Percentiles rank a stretch among this genome's conserved stretches.
phyloP scores from a whole-genome alignment of 2,113 vertebrate species.

The Lipotes vexillifer region DNA sequence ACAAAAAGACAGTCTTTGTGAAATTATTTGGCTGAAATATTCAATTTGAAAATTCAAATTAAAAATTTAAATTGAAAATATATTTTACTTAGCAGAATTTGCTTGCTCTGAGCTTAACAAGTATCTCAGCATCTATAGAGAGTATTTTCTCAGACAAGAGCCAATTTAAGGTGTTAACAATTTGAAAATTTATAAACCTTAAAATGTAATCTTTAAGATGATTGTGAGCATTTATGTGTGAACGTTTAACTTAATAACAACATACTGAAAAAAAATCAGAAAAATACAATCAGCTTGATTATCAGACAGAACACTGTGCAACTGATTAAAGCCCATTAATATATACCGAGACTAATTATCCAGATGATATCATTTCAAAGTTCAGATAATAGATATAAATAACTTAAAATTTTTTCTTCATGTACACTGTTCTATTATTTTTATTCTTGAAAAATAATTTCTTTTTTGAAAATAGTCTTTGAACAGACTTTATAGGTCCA shows the following conservation, averaged over 20 bases:
- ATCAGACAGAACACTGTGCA: conserved; percentile 15
- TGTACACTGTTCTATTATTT: background rate
- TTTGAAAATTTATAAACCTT: conserved; percentile 4
- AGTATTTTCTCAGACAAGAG: background rate
- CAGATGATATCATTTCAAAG: background rate
- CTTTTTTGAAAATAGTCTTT: background rate
- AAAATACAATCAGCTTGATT: background rate
- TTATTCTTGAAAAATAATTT: conserved; percentile 9
- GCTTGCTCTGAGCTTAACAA: background rate
- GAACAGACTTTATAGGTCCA: background rate
- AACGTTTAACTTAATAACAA: background rate
- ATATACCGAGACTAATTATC: background rate
- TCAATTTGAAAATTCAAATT: background rate
- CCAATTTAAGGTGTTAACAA: background rate
- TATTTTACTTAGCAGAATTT: background rate
- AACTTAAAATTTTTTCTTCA: background rate
- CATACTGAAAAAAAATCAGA: background rate
- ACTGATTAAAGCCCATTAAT: background rate
- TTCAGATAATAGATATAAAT: background rate
- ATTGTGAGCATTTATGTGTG: background rate
- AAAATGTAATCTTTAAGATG: background rate
- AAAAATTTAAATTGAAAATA: background rate
- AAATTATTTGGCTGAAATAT: background rate
- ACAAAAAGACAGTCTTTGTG: background rate
- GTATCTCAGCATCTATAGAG: background rate